phyloP scores from a whole-genome alignment of 2,113 vertebrate species.

The Jacana jacana region DNA sequence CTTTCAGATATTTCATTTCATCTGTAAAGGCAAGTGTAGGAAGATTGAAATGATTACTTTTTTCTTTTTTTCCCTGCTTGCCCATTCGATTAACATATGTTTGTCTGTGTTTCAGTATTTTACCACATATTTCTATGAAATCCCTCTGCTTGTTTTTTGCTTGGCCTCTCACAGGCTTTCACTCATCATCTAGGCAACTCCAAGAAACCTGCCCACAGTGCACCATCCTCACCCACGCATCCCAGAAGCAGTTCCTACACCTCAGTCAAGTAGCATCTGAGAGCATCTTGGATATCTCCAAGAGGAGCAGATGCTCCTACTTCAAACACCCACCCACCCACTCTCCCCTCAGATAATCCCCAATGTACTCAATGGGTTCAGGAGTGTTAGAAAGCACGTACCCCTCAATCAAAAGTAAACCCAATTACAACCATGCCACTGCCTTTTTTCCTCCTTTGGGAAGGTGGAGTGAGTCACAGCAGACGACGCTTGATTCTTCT shows the following conservation, averaged over 20 bases:
- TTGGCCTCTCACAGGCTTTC: background rate
- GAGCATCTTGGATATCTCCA: background rate
- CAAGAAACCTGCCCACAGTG: background rate
- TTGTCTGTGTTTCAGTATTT: constrained; percentile 26
- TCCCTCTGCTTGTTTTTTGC: background rate
- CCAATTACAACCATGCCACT: background rate
- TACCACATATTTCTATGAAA: constrained; percentile 8
- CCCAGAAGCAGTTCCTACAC: background rate
- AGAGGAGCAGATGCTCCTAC: background rate
- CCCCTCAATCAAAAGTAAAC: background rate
- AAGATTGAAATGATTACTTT: constrained; percentile 39
- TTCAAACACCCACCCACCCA: background rate
- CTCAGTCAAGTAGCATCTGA: background rate
- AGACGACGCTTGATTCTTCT: background rate
- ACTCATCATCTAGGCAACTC: background rate
- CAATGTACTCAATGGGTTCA: background rate
- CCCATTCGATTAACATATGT: constrained; percentile 39
- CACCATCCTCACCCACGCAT: background rate
- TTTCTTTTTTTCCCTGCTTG: background rate
- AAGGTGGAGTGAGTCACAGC: background rate
- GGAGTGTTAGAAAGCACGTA: background rate
- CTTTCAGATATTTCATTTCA: constrained; percentile 39
- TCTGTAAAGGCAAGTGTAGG: background rate
- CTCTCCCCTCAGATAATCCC: background rate
- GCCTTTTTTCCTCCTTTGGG: background rate